phyloP scores from a whole-genome alignment of 2,797 vertebrate genomes.

The Pelochelys cantorii region DNA sequence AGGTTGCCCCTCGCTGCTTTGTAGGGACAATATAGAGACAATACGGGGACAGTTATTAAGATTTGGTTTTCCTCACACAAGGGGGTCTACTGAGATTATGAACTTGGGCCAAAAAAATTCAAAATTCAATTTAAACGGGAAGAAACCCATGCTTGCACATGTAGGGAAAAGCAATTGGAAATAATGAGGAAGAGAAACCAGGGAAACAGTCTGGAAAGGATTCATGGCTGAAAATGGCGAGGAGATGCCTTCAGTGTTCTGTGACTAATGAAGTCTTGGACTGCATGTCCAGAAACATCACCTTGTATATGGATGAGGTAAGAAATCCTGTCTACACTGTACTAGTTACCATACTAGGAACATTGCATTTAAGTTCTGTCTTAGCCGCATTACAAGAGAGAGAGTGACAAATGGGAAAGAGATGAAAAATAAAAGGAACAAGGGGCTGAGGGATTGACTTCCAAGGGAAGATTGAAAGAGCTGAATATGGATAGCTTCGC shows the following conservation, averaged over 20 bases:
- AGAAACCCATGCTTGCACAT: not conserved
- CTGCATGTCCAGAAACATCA: not conserved
- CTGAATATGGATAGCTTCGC: slow-evolving; percentile 76
- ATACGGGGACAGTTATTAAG: not conserved
- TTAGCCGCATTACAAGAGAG: slow-evolving; percentile 37
- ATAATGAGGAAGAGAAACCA: not conserved
- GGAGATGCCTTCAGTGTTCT: not conserved
- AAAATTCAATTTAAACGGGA: not conserved
- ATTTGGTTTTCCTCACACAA: not conserved
- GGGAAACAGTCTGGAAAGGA: not conserved
- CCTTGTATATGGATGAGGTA: not conserved
- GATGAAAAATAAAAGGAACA: slow-evolving; percentile 61
- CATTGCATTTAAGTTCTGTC: slow-evolving; percentile 71
- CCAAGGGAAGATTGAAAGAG: slow-evolving; percentile 68
- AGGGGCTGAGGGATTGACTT: slow-evolving; percentile 72
- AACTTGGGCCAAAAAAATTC: not conserved
- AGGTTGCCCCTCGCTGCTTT: too few species aligned
- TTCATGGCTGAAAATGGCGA: not conserved
- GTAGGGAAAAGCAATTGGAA: not conserved
- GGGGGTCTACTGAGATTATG: not conserved
- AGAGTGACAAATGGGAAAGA: slow-evolving; percentile 72
- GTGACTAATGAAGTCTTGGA: not conserved
- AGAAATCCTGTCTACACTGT: not conserved
- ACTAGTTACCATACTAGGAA: not conserved
- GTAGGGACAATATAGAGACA: too few species aligned